Base-by-base conservation (phyloP, 2,888 invertebrate genomes). In the Dichetophora obliterata region DNA sequence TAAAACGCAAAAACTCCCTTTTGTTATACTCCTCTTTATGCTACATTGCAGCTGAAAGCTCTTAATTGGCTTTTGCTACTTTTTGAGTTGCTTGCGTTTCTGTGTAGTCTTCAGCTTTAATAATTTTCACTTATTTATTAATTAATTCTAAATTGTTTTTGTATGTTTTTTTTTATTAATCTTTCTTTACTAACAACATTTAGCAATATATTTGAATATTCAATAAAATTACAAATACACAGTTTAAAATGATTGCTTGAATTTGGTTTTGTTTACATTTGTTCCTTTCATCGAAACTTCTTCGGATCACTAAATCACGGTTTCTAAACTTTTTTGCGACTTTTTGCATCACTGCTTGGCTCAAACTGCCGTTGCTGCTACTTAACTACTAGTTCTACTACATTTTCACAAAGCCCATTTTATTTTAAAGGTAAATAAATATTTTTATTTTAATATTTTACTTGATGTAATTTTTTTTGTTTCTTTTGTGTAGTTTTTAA, bases 61-160 rank as follows among this genome's bases (percentile, higher is more conserved):
- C 54, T 14, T 63, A 76, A 59, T 54, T 77, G 82, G 82, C 84
- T 81, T 83, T 81, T 83, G 81, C 83, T 83, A 43, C 14, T 11
- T 43, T 43, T 43, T 70, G 9, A 34, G 27, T 52, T 34, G 37
- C 43, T 57, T 59, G 54, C 43, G 37, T 71, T 22, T 71, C 71
- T 57, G 71, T 71, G 54, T 71, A 14, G n/a, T 24, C 22, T 16
- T 14, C 8, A 27, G 37, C 24, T 48, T 66, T 11, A 68, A 34
- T 50, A 24, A 16, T 48, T 27, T 50, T 66, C 16, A 24, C 43
- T 48, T 48, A 50, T 22, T 11, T 68, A 5, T 71, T 70, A 5
- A 11, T 71, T 71, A 31, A 59, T 16, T 22, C 57, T 59, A n/a
- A 24, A 11, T 66, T 66, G 1, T 19, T 65, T 9, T 19, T n/a